Evolutionary conservation across 2,113 vertebrate species (phyloP).

Genomic region (Orthonyx spaldingii): DNA sequence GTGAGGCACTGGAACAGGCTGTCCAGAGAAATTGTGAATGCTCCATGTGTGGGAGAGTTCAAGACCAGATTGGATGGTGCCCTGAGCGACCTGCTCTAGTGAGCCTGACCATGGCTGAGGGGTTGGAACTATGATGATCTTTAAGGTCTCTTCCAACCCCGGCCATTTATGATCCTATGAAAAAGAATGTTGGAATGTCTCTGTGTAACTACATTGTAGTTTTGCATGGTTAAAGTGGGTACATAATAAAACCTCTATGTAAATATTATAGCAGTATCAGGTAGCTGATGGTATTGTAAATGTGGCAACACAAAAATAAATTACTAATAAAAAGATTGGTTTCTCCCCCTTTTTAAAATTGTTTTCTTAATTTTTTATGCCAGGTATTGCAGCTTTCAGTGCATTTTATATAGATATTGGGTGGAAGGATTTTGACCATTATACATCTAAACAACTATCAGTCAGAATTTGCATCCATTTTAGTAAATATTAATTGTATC

Average conservation of each 20-base stretch:
- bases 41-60: background rate
- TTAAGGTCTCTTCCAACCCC: background rate
- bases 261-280: background rate
- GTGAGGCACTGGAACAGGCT: background rate
- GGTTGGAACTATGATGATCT: background rate
- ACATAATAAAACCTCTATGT: background rate
- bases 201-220: background rate
- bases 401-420: background rate
- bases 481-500: background rate
- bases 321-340: background rate
- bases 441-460: background rate
- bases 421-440: background rate
- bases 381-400: background rate
- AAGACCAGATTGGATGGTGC: background rate
- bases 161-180: background rate
- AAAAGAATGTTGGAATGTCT: background rate
- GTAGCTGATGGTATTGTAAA: background rate
- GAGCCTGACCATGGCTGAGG: background rate
- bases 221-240: background rate
- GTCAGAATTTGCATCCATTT: background rate
- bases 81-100: too few relatives aligned
- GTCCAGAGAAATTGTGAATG: background rate
- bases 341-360: rapidly evolving
- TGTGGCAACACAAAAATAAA: background rate
- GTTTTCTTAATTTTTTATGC: background rate